Evolutionary conservation across 2,113 vertebrate species (phyloP).

Genomic region (Vireo altiloquus): DNA sequence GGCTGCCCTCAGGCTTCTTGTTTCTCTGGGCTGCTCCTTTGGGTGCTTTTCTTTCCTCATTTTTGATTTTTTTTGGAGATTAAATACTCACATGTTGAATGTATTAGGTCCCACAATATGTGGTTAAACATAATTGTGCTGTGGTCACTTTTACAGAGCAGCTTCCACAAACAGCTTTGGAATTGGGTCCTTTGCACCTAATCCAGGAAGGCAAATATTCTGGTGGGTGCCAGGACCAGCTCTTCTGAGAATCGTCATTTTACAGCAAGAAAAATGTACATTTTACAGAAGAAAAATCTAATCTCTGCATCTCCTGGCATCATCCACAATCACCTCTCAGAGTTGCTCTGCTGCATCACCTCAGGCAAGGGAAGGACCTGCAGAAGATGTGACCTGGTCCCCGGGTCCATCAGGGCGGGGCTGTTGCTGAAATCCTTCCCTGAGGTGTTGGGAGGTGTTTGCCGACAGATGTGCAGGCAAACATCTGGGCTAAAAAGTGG

Average conservation of each 20-base stretch:
- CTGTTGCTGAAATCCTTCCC: neutral
- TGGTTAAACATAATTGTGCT: neutral
- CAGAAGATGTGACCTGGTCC: neutral
- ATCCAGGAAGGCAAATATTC: neutral
- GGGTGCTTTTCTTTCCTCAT: neutral
- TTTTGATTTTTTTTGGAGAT: neutral
- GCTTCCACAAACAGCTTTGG: neutral
- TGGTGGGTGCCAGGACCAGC: neutral
- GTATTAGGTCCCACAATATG: neutral
- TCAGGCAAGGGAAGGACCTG: neutral
- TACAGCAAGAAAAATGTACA: neutral
- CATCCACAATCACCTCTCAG: neutral
- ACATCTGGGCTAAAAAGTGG: neutral
- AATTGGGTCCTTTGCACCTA: neutral
- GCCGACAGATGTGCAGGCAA: neutral
- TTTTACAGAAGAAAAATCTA: neutral
- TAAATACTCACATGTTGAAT: rapidly evolving
- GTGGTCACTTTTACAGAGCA: neutral
- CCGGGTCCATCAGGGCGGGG: neutral
- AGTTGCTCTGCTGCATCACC: neutral
- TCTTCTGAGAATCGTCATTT: neutral
- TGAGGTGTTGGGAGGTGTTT: neutral
- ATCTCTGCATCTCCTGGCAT: neutral
- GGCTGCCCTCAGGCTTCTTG: neutral
- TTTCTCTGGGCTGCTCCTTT: neutral